phyloP scores from a whole-genome alignment of 92 coral and sea anemone species.

The Zoanthus sociatus region DNA sequence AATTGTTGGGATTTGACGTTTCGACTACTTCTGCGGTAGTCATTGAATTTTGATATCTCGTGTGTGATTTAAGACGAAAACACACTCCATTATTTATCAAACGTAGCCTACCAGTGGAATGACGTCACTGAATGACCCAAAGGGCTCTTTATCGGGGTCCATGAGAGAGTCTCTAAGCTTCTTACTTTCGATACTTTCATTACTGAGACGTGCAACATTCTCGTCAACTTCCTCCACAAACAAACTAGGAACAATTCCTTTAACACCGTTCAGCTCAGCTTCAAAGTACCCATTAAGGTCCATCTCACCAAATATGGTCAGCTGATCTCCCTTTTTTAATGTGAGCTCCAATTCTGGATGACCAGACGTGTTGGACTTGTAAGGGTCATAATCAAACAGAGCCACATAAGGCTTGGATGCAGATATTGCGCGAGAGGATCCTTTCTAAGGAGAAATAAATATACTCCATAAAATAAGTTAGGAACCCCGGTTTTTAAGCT shows the following conservation, averaged over 20 bases:
- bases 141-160: constrained; percentile 25
- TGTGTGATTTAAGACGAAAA: no score
- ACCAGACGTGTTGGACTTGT: constrained; percentile 78
- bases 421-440: constrained; percentile 48
- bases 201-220: constrained; percentile 50
- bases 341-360: constrained; percentile 84
- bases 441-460: neutral
- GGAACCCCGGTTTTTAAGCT: no score
- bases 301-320: constrained; percentile 84
- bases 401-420: constrained; percentile 78
- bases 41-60: no score
- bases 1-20: no score
- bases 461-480: no score
- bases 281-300: constrained; percentile 84
- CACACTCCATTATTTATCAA: neutral
- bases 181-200: constrained; percentile 47
- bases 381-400: constrained; percentile 85
- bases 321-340: constrained; percentile 77
- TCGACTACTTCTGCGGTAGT: no score
- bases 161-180: constrained; percentile 22
- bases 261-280: constrained; percentile 86
- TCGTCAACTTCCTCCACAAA: constrained; percentile 88
- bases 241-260: constrained; percentile 88
- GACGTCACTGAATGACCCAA: constrained; percentile 10
- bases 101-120: constrained; percentile 25